Evolutionary conservation across 2,113 vertebrate genomes (phyloP).

Genomic region (Chlorodrepanis virens): DNA sequence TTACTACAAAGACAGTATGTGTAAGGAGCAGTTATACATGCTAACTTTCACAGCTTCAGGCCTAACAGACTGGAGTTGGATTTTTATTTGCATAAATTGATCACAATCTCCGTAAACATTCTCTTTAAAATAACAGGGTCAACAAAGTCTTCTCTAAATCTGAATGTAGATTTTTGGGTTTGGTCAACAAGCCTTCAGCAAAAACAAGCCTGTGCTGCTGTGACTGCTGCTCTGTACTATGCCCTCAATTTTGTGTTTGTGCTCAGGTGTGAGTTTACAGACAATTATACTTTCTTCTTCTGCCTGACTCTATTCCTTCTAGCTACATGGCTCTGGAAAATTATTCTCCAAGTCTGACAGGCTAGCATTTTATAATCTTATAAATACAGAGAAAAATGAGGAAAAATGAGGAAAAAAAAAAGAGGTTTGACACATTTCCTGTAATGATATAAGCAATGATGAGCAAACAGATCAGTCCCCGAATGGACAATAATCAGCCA

Average conservation of each 20-base stretch:
- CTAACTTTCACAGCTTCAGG: background rate
- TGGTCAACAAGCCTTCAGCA: background rate
- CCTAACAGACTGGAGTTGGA: background rate
- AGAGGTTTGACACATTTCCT: background rate
- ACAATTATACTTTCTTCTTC: background rate
- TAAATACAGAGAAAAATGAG: background rate
- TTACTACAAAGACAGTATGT: background rate
- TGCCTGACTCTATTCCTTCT: background rate
- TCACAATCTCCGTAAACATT: background rate
- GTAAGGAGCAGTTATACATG: background rate
- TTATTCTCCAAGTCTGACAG: background rate
- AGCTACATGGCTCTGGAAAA: background rate
- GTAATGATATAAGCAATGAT: background rate
- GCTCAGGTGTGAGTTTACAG: constrained; percentile 23
- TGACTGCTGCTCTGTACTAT: background rate
- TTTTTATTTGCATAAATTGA: background rate
- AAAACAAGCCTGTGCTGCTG: background rate
- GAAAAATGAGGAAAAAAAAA: background rate
- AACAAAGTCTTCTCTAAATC: background rate
- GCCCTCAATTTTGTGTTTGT: background rate
- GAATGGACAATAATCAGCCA: background rate
- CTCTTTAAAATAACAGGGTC: background rate
- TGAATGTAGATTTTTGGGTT: background rate
- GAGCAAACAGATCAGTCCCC: background rate
- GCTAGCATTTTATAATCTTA: background rate